Conservation (phyloP, 2,797 vertebrate genomes). For the Clarias fuscus region DNA sequence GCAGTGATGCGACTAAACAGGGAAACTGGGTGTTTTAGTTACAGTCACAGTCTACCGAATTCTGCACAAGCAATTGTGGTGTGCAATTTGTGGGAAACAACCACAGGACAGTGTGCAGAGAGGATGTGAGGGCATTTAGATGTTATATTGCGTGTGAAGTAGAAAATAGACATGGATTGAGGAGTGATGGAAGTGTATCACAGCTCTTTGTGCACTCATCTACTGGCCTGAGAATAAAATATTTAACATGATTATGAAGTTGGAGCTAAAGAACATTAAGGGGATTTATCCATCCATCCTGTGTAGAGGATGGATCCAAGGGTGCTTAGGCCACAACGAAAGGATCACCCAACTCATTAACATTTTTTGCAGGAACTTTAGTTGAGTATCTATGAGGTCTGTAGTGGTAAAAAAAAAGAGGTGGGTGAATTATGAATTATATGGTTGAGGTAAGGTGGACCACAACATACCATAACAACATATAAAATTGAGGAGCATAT, state of each 20-base stretch:
- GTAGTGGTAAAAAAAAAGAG: too few species aligned
- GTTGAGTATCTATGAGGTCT: too few species aligned
- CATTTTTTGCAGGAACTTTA: too few species aligned
- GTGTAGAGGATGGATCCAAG: too few species aligned
- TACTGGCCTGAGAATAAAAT: background rate
- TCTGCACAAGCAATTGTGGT: background rate
- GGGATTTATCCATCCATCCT: too few species aligned
- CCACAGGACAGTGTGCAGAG: background rate
- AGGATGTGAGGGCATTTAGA: background rate
- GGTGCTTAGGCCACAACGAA: too few species aligned
- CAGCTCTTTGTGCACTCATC: background rate
- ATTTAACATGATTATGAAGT: background rate
- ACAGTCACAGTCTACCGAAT: background rate
- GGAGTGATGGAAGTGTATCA: background rate
- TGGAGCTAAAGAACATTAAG: background rate
- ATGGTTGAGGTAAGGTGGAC: too few species aligned
- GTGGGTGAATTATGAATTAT: too few species aligned
- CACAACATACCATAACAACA: too few species aligned
- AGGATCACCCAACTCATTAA: too few species aligned
- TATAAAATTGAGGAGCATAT: too few species aligned
- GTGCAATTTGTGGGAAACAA: background rate
- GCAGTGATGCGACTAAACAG: background rate
- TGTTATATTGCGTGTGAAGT: background rate
- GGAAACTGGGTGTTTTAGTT: background rate
- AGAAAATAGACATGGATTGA: background rate